Percentiles rank a stretch among this genome's conserved stretches.
Conservation (phyloP, 2,797 vertebrate species). For the Rhabdomys pumilio region DNA sequence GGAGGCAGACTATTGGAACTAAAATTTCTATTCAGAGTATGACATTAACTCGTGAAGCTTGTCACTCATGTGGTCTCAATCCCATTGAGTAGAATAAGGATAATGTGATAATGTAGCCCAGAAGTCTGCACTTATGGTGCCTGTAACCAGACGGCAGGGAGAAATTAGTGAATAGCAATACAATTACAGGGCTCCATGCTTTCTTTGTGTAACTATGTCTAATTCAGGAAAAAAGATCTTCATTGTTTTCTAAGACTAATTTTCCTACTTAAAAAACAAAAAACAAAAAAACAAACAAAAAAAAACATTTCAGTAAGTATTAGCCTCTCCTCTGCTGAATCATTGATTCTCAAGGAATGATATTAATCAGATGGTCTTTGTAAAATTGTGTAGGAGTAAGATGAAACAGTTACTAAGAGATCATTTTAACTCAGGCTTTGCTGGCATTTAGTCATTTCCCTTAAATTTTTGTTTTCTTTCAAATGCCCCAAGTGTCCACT, state of each 20-base stretch:
- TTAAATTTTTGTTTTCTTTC: constrained; percentile 10
- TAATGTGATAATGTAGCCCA: not conserved
- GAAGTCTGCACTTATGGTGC: not conserved
- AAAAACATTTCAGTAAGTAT: not conserved
- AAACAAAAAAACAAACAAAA: not conserved
- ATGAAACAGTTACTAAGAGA: not conserved
- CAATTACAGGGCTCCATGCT: not conserved
- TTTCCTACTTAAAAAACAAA: constrained; percentile 31
- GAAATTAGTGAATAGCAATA: not conserved
- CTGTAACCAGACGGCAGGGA: not conserved
- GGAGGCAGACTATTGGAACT: not conserved
- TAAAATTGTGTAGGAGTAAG: not conserved
- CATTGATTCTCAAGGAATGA: not conserved
- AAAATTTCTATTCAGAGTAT: not conserved
- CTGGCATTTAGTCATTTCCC: not conserved
- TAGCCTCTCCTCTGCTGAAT: not conserved
- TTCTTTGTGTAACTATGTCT: constrained; percentile 5
- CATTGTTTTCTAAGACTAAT: not conserved
- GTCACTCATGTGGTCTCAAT: not conserved
- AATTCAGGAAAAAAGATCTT: not conserved
- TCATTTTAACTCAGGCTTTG: constrained; percentile 2
- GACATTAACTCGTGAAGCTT: not conserved
- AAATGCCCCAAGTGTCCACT: not conserved
- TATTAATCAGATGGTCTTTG: not conserved
- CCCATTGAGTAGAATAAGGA: not conserved